A percentile compares a stretch with the other conserved stretches of the same genome.
These are phyloP conservation scores for Pseudonaja textilis DNA, from an alignment of 2,113 vertebrate species.

Conservation along the genomic window DNA sequence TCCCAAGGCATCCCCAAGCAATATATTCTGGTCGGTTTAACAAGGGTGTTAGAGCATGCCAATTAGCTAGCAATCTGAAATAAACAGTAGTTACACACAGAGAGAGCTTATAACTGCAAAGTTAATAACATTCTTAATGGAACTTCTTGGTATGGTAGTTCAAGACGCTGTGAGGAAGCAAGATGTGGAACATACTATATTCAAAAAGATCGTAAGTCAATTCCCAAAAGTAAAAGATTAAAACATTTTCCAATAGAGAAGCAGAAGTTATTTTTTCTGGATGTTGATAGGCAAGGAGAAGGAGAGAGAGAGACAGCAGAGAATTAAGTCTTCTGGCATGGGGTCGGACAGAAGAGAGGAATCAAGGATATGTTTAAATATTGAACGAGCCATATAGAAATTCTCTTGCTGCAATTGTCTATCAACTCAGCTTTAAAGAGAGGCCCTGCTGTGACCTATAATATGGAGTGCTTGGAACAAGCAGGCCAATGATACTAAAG, in stretches of 20 bases:
- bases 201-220: conserved; percentile 61
- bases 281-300: conserved; percentile 33
- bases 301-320: conserved; percentile 16
- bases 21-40: conserved; percentile 69
- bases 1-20: conserved; percentile 72
- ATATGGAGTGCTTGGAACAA: not conserved
- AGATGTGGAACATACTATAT: conserved; percentile 59
- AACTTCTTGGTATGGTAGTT: conserved; percentile 68
- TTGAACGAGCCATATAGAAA: conserved; percentile 13
- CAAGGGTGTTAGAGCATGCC: conserved; percentile 68
- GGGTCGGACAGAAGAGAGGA: not conserved
- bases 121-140: conserved; percentile 74
- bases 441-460: not conserved
- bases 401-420: not conserved
- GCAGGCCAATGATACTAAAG: not conserved
- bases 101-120: conserved; percentile 68
- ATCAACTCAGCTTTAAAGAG: not conserved
- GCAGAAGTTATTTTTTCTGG: conserved; percentile 56
- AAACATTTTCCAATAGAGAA: conserved; percentile 61
- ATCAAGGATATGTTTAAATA: not conserved
- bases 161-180: conserved; percentile 52
- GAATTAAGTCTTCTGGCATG: conserved; percentile 3
- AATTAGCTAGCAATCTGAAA: conserved; percentile 70
- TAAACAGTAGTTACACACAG: conserved; percentile 67
- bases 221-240: conserved; percentile 69